Evolutionary conservation across 2,888 invertebrate species (phyloP).

Genomic region (Baronia brevicornis): DNA sequence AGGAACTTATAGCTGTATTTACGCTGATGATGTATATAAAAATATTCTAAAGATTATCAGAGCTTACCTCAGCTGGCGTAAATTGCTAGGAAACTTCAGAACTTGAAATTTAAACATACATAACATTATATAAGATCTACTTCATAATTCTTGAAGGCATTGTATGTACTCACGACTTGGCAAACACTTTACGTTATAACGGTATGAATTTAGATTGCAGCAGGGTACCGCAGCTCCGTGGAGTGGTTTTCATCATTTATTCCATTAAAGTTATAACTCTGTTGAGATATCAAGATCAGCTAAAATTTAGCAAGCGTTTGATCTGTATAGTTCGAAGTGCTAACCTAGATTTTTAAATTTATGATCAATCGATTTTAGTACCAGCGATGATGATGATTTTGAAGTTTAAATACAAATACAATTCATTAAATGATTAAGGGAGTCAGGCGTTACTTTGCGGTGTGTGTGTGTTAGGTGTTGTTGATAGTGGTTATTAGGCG

Average conservation of each 20-base stretch:
- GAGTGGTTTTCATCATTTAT: constrained; percentile 48
- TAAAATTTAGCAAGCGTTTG: constrained; percentile 21
- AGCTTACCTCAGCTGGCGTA: constrained; percentile 1
- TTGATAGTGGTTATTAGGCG: too few species aligned
- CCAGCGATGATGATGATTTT: too few species aligned
- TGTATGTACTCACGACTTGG: constrained; percentile 19
- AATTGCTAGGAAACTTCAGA: constrained; percentile 16
- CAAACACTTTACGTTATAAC: constrained; percentile 24
- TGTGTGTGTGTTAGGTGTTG: too few species aligned
- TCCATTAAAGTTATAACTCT: constrained; percentile 59
- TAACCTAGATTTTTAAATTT: too few species aligned
- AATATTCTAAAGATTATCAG: too few species aligned
- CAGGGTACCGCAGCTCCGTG: constrained; percentile 18
- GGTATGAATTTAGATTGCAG: constrained; percentile 46
- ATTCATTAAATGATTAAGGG: too few species aligned
- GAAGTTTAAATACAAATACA: too few species aligned
- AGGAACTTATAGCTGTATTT: too few species aligned
- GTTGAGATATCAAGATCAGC: constrained; percentile 23
- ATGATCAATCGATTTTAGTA: too few species aligned
- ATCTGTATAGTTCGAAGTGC: too few species aligned
- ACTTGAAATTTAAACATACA: constrained; percentile 8
- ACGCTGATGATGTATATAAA: too few species aligned
- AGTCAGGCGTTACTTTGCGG: too few species aligned
- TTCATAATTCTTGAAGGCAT: constrained; percentile 20
- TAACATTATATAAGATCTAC: constrained; percentile 9